Conservation (phyloP, 92 coral and sea anemone genomes). For the Galaxea fascicularis region DNA sequence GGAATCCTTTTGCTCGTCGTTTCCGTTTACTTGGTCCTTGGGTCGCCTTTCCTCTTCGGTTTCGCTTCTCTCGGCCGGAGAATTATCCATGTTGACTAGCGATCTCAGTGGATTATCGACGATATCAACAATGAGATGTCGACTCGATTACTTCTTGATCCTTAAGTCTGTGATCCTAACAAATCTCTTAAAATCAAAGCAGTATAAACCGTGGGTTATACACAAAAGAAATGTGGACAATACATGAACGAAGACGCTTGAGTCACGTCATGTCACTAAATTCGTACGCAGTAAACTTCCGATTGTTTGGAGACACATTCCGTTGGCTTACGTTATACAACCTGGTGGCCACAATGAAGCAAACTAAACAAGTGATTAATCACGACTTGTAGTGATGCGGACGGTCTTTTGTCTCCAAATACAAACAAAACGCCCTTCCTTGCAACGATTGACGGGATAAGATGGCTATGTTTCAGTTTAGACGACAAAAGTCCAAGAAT, state of each 20-base stretch:
- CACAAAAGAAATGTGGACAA: neutral
- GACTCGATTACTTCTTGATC: neutral
- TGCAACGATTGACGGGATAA: neutral
- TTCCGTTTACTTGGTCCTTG: neutral
- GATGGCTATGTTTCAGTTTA: neutral
- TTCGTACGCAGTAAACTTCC: slow-evolving; percentile 35
- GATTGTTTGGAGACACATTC: slow-evolving; percentile 43
- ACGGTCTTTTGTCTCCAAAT: neutral
- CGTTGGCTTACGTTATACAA: slow-evolving; percentile 51
- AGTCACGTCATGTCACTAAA: slow-evolving; percentile 19
- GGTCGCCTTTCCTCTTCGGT: neutral
- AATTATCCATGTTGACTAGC: slow-evolving; percentile 18
- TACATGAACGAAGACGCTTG: neutral
- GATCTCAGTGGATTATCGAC: neutral
- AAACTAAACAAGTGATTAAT: slow-evolving; percentile 28
- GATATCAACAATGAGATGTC: neutral
- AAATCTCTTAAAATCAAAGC: neutral
- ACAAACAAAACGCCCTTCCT: neutral
- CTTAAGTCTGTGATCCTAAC: neutral
- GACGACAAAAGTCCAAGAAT: neutral
- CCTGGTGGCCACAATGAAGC: slow-evolving; percentile 53
- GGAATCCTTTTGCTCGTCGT: slow-evolving; percentile 6
- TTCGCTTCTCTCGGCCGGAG: neutral
- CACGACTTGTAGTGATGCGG: neutral
- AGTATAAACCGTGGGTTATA: neutral